Evolutionary conservation across 2,888 invertebrate genomes (phyloP).

Genomic region (Tanypteryx hageni): DNA sequence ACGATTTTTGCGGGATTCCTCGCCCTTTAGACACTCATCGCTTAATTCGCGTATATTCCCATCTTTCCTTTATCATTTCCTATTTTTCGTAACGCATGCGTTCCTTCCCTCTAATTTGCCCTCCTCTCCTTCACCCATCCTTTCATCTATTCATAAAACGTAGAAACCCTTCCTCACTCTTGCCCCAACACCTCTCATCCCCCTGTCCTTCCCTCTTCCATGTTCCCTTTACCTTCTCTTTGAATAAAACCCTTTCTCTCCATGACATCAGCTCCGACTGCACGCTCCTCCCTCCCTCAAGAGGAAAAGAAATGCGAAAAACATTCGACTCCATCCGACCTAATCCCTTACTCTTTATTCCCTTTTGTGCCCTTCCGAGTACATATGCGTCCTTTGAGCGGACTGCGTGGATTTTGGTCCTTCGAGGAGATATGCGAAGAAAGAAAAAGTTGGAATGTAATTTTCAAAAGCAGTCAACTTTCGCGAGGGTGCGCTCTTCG

Average conservation of each 20-base stretch:
- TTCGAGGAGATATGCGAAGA: neutral
- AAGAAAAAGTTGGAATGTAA: neutral
- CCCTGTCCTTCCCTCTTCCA: no score
- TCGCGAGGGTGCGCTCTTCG: neutral
- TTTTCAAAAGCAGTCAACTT: neutral
- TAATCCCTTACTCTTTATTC: conserved; percentile 2
- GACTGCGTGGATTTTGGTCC: neutral
- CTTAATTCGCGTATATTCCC: no score
- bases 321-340: neutral
- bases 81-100: no score
- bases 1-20: no score
- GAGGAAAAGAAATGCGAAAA: neutral
- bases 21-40: no score
- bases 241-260: neutral
- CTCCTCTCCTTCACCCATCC: no score
- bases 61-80: no score
- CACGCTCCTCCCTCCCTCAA: neutral
- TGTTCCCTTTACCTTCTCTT: neutral
- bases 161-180: no score
- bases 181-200: no score
- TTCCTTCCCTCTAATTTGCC: no score
- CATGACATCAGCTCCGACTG: neutral
- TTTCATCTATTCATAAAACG: no score
- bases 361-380: neutral
- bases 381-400: neutral